Conservation (phyloP, 2,113 vertebrate genomes). For the Eurypyga helias region DNA sequence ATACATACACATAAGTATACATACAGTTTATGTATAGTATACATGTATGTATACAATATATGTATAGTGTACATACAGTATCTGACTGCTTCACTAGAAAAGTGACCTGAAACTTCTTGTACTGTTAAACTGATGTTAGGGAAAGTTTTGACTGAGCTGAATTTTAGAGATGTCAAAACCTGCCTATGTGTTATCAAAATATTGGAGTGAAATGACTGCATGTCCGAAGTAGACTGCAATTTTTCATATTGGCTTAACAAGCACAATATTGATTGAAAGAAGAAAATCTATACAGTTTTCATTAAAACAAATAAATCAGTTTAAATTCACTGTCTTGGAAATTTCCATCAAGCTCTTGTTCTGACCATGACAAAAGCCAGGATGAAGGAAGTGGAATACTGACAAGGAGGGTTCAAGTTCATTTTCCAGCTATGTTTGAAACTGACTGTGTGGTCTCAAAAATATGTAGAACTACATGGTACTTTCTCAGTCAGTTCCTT, state of each 20-base stretch:
- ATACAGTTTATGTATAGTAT: no score
- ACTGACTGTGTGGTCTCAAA: neutral
- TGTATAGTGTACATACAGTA: no score
- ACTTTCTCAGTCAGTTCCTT: neutral
- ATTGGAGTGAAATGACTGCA: neutral
- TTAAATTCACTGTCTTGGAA: neutral
- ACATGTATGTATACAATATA: no score
- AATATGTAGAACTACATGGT: neutral
- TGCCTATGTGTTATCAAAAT: neutral
- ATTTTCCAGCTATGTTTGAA: neutral
- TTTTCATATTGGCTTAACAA: neutral
- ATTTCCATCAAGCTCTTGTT: neutral
- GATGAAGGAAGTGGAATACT: neutral
- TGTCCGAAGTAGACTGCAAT: neutral
- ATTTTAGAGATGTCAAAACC: neutral
- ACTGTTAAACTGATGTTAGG: neutral
- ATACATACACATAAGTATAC: rapidly evolving
- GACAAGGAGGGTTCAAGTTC: neutral
- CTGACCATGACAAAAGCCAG: neutral
- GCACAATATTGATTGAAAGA: neutral
- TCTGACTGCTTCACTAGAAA: neutral
- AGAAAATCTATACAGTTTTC: neutral
- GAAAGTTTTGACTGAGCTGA: neutral
- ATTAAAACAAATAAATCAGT: neutral
- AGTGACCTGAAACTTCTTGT: neutral